These are phyloP conservation scores for Spheniscus humboldti DNA, from an alignment of 2,797 vertebrate genomes.

Conservation along the genomic window DNA sequence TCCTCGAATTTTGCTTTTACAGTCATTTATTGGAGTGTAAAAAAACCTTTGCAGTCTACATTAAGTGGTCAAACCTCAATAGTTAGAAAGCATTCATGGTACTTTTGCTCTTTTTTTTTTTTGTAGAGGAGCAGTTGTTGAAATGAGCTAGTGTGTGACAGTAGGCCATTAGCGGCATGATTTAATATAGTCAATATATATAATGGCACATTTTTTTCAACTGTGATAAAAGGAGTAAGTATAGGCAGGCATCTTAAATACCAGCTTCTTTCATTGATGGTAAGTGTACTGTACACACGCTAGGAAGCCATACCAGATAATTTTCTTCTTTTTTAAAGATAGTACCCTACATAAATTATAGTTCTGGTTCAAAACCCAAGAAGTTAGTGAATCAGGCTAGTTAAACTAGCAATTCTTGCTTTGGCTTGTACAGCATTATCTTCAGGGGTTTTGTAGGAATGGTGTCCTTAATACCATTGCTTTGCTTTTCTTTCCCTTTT, in stretches of 20 bases:
- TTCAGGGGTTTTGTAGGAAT: background rate
- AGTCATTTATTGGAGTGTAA: background rate
- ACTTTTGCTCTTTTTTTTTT: background rate
- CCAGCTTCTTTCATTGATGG: background rate
- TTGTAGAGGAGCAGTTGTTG: background rate
- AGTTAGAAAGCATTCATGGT: background rate
- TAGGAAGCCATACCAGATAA: background rate
- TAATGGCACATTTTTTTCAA: background rate
- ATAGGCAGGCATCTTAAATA: background rate
- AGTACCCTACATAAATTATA: background rate
- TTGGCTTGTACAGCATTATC: background rate
- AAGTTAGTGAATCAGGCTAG: background rate
- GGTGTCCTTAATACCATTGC: background rate
- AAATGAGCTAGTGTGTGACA: background rate
- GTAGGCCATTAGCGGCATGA: background rate
- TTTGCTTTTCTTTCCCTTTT: background rate
- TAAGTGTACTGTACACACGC: background rate
- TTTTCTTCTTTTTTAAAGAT: background rate
- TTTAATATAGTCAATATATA: background rate
- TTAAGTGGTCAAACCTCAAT: background rate
- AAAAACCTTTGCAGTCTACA: fast-evolving
- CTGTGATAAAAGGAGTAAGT: background rate
- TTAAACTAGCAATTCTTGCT: background rate
- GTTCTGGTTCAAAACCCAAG: background rate
- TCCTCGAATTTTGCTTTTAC: background rate